Evolutionary conservation across 2,888 invertebrate species (phyloP).

Genomic region (Lithosia quadra): DNA sequence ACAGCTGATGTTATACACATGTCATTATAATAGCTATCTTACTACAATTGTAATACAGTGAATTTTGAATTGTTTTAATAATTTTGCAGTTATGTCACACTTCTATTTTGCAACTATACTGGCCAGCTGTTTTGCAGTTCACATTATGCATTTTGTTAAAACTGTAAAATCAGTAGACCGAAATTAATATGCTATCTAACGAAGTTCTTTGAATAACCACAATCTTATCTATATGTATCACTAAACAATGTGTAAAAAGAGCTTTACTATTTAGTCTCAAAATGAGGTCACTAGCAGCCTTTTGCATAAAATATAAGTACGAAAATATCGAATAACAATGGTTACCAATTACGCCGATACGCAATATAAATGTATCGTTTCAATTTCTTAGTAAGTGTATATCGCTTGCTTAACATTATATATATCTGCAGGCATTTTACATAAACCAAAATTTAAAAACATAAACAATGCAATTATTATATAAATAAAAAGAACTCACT

Average conservation of each 20-base stretch:
- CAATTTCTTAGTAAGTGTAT: neutral
- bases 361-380: neutral
- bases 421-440: slow-evolving; percentile 9
- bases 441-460: slow-evolving; percentile 20
- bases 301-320: neutral
- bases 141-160: neutral
- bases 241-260: neutral
- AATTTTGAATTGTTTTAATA: neutral
- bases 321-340: neutral
- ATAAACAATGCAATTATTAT: slow-evolving; percentile 26
- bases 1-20: slow-evolving; percentile 2
- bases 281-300: neutral
- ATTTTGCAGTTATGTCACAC: neutral
- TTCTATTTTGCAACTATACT: neutral
- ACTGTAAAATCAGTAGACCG: neutral
- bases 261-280: neutral
- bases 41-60: slow-evolving; percentile 1
- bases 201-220: neutral
- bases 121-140: neutral
- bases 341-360: neutral
- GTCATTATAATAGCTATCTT: neutral
- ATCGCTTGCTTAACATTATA: neutral
- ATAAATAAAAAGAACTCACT: slow-evolving; percentile 64
- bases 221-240: neutral
- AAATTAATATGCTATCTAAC: neutral